Base-by-base conservation (phyloP, 2,888 invertebrate genomes). In the Epirrhoe alternata region DNA sequence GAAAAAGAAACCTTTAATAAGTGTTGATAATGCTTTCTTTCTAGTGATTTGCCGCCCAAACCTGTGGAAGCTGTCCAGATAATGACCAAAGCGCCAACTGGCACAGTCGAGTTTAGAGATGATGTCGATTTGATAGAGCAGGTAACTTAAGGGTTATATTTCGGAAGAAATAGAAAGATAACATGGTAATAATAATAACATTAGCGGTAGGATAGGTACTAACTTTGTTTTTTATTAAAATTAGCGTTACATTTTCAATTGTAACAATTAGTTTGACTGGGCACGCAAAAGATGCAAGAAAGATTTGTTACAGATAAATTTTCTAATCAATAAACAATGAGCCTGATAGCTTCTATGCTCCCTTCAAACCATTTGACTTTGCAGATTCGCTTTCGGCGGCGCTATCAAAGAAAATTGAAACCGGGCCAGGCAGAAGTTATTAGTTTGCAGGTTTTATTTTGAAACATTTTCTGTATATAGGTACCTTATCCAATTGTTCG, bases 341-440 rank as follows among this genome's bases (percentile, higher is more conserved):
- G 60, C 54, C 51, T 65, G 35, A 69, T 62, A 35, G 69, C 64
- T 66, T 53, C 59, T 49, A 61, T 54, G 49, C 56, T 65, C 57
- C 58, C 61, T 68, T 64, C 52, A 63, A 69, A 61, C 59, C 38
- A 66, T 73, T 66, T 56, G 70, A 69, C 64, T 76, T 83, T 79
- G 63, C 77, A 95, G 95, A 89, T 95, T 57, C 89, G 89, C 72
- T 96, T 94, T 84, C 90, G 94, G 61, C 92, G 94, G 73, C 86
- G 92, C 65, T 95, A 94, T 79, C 94, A 94, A 83, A 90, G 96
- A 74, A 94, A 94, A 83, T 80, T 94, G 38, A 88, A 90, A 77
- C 87, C 92, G 6, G 91, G 86, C 16, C 93, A 95, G 74, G 76
- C 90, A 7, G 94, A 95, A 68, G 86, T 95, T 38, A 91, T 95